Base-by-base conservation (phyloP, 2,797 vertebrate species). In the Labroides dimidiatus region DNA sequence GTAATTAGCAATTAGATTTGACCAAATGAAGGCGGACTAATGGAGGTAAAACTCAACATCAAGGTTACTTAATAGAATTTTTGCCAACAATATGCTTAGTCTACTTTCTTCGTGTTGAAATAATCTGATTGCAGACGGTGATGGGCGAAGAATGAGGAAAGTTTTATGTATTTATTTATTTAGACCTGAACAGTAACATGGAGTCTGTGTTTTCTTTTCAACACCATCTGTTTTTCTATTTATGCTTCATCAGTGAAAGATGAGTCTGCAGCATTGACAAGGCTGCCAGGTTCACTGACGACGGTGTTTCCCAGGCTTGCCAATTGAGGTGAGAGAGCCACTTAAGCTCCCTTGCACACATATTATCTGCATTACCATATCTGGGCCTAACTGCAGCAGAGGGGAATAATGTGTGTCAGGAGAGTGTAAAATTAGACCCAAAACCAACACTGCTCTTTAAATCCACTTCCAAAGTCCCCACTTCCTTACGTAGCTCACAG, bases 341-440 rank as follows among this genome's bases (percentile, higher is more conserved):
- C 86, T 85, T 89, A 84, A 84, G 82, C 69, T 68, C 59, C 43
- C 55, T 63, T 62, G 69, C 66, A 60, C 78, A 73, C 78, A 77
- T 75, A 89, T 85, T 89, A 87, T 88, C 88, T 86, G 86, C 81
- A 84, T 85, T 81, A 79, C 75, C 75, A 86, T 87, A 83, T 84
- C 77, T 77, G 80, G 84, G 71, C 77, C 81, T 88, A 79, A 85
- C 87, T 90, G 84, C 79, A 81, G 85, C 89, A 80, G 81, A 86
- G 78, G 80, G 82, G 80, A 87, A 89, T 86, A 90, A 89, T 83
- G 82, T 89, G 82, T 84, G 87, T 87, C 81, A 81, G 74, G 87
- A 87, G 89, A 87, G 89, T 67, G 84, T 89, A 90, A 91, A 92
- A 87, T 89, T 88, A 91, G 87, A 91, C 85, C 82, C 86, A 85